Base-by-base conservation (phyloP, 2,888 invertebrate genomes). In the Sphecodes monilicornis region DNA sequence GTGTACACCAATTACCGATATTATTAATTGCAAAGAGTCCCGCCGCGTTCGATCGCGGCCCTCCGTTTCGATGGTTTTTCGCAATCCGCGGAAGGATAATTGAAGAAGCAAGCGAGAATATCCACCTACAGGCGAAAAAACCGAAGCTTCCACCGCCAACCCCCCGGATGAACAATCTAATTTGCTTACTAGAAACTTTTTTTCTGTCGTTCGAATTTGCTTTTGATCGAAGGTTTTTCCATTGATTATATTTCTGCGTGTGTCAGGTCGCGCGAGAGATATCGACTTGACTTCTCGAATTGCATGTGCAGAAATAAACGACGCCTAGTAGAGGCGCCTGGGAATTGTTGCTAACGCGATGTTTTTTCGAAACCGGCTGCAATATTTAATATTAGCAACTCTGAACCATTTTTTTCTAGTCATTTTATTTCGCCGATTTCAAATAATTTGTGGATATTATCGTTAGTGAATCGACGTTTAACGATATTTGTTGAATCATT, bases 1-100 rank as follows among this genome's bases (percentile, higher is more conserved):
- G 87, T 84, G 85, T 82, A 88, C 89, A 86, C 90, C 88, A 91
- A 91, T 92, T 92, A 91, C 87, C 91, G 89, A 89, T 88, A 88
- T 92, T 91, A 91, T 91, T 91, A 92, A 92, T 88, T 86, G 86
- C 86, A 82, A 86, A 85, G 85, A 81, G 84, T 78, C 84, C 54
- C 50, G 82, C 84, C 80, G 82, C 85, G 87, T 90, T 90, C 77
- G 87, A 83, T 36, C 76, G 43, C 78, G 39, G 80, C 64, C 22
- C 41, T 39, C 36, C 43, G 66, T n/a, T 69, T 18, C 60, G 60
- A 43, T 11, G 57, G 82, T 66, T 74, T 80, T 77, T 75, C 72
- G 75, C 26, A 36, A 50, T n/a, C 77, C 66, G 66, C 32, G 60
- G 60, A 50, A 64, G 39, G 72, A 80, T 78, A 78, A 86, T 77